These are phyloP conservation scores for Drosophila colorata DNA, from an alignment of 2,888 invertebrate species.

Conservation along the genomic window DNA sequence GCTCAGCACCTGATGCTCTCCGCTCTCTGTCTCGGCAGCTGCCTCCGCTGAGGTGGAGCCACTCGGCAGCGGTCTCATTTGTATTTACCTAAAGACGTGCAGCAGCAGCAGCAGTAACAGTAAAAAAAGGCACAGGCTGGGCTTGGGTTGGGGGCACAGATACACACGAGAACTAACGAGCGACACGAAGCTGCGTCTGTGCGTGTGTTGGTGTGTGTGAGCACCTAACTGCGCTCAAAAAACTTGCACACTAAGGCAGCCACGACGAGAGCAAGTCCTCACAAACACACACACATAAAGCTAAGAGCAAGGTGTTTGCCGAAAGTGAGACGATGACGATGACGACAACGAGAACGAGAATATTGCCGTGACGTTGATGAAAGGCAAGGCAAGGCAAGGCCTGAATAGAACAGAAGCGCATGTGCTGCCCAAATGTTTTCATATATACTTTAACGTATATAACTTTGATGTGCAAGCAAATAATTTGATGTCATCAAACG, in stretches of 20 bases:
- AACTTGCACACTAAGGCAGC: slow-evolving; percentile 46
- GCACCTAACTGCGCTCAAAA: slow-evolving; percentile 66
- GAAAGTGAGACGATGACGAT: slow-evolving; percentile 64
- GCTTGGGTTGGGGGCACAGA: slow-evolving; percentile 20
- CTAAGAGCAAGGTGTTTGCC: slow-evolving; percentile 69
- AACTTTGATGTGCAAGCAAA: slow-evolving; percentile 8
- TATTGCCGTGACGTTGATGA: slow-evolving; percentile 72
- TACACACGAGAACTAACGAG: slow-evolving; percentile 73
- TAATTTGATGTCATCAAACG: slow-evolving; percentile 14
- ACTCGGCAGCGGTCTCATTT: slow-evolving; percentile 78
- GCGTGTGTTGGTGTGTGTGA: slow-evolving; percentile 36
- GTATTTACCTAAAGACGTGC: slow-evolving; percentile 78
- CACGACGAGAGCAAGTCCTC: slow-evolving; percentile 43
- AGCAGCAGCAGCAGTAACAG: too few relatives aligned
- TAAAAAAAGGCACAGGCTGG: slow-evolving; percentile 37
- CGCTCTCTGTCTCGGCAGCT: slow-evolving; percentile 38
- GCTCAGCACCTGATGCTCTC: slow-evolving; percentile 53
- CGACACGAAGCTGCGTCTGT: slow-evolving; percentile 53
- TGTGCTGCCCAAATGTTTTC: slow-evolving; percentile 36
- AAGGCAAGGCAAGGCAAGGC: slow-evolving; percentile 22
- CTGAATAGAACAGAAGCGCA: slow-evolving; percentile 35
- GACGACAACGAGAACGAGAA: slow-evolving; percentile 36
- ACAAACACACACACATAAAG: slow-evolving; percentile 19
- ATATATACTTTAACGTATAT: slow-evolving; percentile 10
- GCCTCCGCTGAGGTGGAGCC: slow-evolving; percentile 75